These are phyloP conservation scores for Neopipo cinnamomea DNA, from an alignment of 2,113 vertebrate species.

Conservation along the genomic window DNA sequence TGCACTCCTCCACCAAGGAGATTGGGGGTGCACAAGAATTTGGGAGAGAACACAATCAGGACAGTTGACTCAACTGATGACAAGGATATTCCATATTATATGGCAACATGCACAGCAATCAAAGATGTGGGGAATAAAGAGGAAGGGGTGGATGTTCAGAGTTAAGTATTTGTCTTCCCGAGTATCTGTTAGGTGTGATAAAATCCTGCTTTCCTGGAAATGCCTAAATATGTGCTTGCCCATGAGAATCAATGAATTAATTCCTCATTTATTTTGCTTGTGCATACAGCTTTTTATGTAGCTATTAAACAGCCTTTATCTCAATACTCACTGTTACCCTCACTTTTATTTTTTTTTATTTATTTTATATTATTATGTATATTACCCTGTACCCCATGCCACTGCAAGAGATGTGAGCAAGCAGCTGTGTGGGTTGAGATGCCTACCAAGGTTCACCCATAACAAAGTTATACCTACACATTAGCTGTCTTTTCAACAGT, in stretches of 20 bases:
- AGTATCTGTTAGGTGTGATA: not conserved
- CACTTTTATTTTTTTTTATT: not conserved
- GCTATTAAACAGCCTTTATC: not conserved
- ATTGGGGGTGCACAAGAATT: not conserved
- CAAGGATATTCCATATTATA: not conserved
- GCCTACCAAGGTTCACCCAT: not conserved
- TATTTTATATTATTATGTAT: not conserved
- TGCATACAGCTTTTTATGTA: not conserved
- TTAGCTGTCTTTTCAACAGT: not conserved
- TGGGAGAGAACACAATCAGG: accelerated
- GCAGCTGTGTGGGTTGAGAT: not conserved
- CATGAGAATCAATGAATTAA: not conserved
- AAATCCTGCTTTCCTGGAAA: not conserved
- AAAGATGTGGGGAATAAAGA: not conserved
- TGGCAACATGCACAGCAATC: not conserved
- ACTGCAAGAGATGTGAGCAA: not conserved
- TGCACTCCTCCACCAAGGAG: not conserved
- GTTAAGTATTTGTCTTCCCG: not conserved
- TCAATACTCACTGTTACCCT: not conserved
- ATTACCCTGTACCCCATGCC: not conserved
- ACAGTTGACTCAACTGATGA: not conserved
- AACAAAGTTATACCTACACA: not conserved
- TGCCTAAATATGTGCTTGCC: not conserved
- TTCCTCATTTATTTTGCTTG: not conserved
- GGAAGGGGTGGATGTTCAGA: not conserved